A percentile compares a stretch with the other conserved stretches of the same genome.
Evolutionary conservation across 2,888 invertebrate genomes (phyloP).

Genomic region (Andrena fulva): DNA sequence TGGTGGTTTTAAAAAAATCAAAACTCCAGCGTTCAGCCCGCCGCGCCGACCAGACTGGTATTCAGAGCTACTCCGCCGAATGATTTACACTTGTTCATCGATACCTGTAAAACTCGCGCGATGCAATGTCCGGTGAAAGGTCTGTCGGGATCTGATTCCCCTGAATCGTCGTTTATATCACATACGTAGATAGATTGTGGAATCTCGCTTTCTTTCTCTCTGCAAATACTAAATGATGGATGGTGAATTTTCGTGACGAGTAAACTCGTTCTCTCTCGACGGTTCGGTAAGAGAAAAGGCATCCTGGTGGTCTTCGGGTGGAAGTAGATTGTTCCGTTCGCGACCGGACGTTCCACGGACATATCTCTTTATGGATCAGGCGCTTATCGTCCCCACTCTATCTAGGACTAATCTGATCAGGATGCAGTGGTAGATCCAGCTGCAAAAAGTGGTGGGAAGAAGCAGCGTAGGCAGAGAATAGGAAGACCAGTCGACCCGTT

Average conservation of each 20-base stretch:
- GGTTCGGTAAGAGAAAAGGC: not conserved
- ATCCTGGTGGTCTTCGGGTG: too few relatives aligned
- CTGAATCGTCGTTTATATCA: too few relatives aligned
- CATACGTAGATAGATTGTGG: too few relatives aligned
- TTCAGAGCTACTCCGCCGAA: not conserved
- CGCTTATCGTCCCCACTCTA: not conserved
- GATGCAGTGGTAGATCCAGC: not conserved
- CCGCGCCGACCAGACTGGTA: not conserved
- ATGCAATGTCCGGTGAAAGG: too few relatives aligned
- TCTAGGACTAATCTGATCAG: not conserved
- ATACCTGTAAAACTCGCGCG: not conserved
- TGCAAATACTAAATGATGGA: too few relatives aligned
- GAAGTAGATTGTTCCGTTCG: not conserved
- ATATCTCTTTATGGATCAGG: not conserved
- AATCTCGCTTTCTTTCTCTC: too few relatives aligned
- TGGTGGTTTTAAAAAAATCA: slow-evolving; percentile 38
- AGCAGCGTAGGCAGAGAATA: not conserved
- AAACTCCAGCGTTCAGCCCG: not conserved
- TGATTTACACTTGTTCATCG: slow-evolving; percentile 15
- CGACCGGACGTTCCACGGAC: not conserved
- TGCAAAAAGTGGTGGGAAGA: not conserved
- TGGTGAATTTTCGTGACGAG: too few relatives aligned
- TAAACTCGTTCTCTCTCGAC: not conserved
- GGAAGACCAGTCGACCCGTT: not conserved
- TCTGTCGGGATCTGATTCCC: too few relatives aligned